Evolutionary conservation across 2,113 vertebrate species (phyloP), one percentile per base, ranked within the genome.

Genomic region (Anguilla japonica): DNA sequence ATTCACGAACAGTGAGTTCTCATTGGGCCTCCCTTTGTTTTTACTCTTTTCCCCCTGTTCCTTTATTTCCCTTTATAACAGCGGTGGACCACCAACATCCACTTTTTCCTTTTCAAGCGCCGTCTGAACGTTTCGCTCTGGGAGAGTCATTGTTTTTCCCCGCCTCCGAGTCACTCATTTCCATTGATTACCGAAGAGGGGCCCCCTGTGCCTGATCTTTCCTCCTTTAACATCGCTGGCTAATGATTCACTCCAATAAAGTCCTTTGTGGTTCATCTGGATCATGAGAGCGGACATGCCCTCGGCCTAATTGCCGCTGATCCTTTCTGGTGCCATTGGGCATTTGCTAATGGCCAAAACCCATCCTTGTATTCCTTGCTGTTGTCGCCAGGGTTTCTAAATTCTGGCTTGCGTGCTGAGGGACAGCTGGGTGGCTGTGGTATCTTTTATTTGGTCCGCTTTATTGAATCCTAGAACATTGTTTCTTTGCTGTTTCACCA

Each of bases 191-290:
- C 18, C 16, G 22, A 81, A 67, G n/a, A 75, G 46, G 43, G 20
- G 34, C 85, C 41, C 57, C 56, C 60, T 5, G 18, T 46, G 85
- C 63, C 79, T 82, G 26, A 80, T 86, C 53, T 60, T 67, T 81
- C 56, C 78, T 26, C 85, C 85, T 86, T 79, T 46, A 81, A 81
- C 56, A 43, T 57, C 41, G 22, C 57, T 39, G 57, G 57, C 79
- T 86, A 81, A 86, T 67, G 79, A 81, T 86, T 81, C 85, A 86
- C 39, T 81, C 53, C 79, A 81, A 67, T 57, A 86, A 86, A 86
- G 43, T 40, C 56, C 85, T 86, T 86, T 86, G 85, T 86, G 79
- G 50, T 86, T 18, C 85, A 82, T 67, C 41, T 86, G 79, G 79
- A 79, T 86, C 85, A 81, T 40, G 60, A 67, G 79, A 81, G 26